Base-by-base conservation (phyloP, 2,888 invertebrate genomes). In the Melanophora roralis region DNA sequence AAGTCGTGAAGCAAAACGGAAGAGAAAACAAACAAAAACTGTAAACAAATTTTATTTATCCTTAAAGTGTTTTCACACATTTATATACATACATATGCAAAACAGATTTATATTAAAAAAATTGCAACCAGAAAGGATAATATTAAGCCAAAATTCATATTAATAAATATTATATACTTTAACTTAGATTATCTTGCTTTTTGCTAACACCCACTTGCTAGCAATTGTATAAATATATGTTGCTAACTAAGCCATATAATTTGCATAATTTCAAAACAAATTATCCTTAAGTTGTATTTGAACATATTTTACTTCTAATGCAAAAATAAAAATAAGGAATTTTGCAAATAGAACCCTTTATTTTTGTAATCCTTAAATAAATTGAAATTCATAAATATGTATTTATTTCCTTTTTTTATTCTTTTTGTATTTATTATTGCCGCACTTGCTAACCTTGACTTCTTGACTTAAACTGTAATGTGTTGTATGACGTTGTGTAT, bases 201-300 rank as follows among this genome's bases (percentile, higher is more conserved):
- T 38, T 2, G n/a, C n/a, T 34, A 12, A 1, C 8, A n/a, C 11
- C 11, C 23, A n/a, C 5, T 4, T 36, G 14, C 11, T 9, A 14
- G 45, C 38, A n/a, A n/a, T n/a, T n/a, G n/a, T n/a, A n/a, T n/a
- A n/a, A n/a, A 19, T 43, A 36, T 5, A 11, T 40, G 38, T 55
- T 59, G 34, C 27, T 27, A 38, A 64, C 27, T 47, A 34, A 55
- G 36, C 47, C 16, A 59, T 49, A 49, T 43, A 62, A 73, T 73
- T 78, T 69, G 27, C 74, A 69, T 74, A 78, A 78, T 69, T 36
- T 69, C 19, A 34, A 51, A 53, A 67, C 43, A 65, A 65, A 71
- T 71, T 65, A 51, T 14, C 3, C 16, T 59, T 36, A 67, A 60
- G 51, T 23, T 51, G 40, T 60, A 32, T 53, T 60, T n/a, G n/a